Evolutionary conservation across 2,888 invertebrate genomes (phyloP), one percentile per base, ranked within the genome.

Genomic region (Nebria brevicollis): DNA sequence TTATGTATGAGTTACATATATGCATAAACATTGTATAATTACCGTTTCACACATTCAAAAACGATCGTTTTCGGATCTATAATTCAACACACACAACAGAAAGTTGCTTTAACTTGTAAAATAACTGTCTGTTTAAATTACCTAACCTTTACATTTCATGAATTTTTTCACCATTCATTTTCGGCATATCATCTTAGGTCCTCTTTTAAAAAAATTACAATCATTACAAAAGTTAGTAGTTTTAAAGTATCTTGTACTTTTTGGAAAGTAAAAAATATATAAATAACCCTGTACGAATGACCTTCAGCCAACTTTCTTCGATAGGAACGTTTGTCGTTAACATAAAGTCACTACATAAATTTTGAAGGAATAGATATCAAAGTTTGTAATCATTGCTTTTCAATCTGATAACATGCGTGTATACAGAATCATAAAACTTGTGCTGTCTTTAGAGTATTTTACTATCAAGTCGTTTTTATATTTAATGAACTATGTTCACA

Each of bases 291-390:
- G 79, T 10, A 75, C 11, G 75, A 74, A 66, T 79, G 79, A 79
- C 79, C 79, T 79, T 79, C 79, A 73, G 73, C 79, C 79, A 79
- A 79, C 79, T 79, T 79, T 79, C 79, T 79, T 79, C 79, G 79
- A 79, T 79, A 79, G 79, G 79, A 79, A 75, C 54, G 54, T 79
- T 79, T 79, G 79, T 79, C 79, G 79, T 79, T 74, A 79, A 79
- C 74, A 79, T 79, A 79, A 54, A 54, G 54, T 54, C 54, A 54
- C 54, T 54, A 54, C 54, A 13, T 54, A 54, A 8, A 54, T 11
- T 54, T 54, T 54, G 54, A 54, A 54, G 54, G 54, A 54, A 54
- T 54, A 11, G 54, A 54, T 54, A 54, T 54, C 54, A 54, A 54
- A 54, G 54, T 54, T 54, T 54, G 13, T 54, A 54, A 54, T 54